Base-by-base conservation (phyloP, 2,797 vertebrate genomes). In the Martes flavigula region DNA sequence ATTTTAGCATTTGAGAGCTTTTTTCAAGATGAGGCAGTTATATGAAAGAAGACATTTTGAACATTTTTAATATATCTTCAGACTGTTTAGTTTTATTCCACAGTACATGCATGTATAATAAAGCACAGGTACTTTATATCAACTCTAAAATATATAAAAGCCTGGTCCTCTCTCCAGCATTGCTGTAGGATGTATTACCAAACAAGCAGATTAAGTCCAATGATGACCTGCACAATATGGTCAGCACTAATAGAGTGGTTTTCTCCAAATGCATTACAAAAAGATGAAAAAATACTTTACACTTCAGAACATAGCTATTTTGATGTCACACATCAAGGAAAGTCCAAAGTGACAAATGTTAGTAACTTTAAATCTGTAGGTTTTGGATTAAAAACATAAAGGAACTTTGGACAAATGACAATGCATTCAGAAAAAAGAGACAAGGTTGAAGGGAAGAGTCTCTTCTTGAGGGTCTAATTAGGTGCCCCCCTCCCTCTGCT, bases 391-490 rank as follows among this genome's bases (percentile, higher is more conserved):
- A 64, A 87, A 96, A 85, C 25, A 95, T 72, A 91, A 93, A 97
- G 62, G 17, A 96, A 96, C 62, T 95, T 68, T 43, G 75, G 82
- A 98, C 92, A 91, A 62, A 95, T 87, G 82, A 93, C 93, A 92
- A 75, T 94, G 91, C 51, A 91, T 94, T 70, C 40, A 81, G 23
- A 54, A 51, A 98, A 68, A 98, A 70, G 30, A 92, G 75, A 97
- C 87, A 54, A 90, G 82, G 54, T 88, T 81, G 90, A 12, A 94
- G 20, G 60, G 70, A 96, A 96, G 20, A 97, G 40, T 87, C 60
- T 83, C 62, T 96, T 97, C 93, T 97, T 93, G 91, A 96, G 56
- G 90, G 96, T 98, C 83, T 98, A 97, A 98, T 98, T 96, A 94
- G 75, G 73, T 27, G 15, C 54, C 72, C 25, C 64, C 48, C n/a